Percentiles rank a stretch among this genome's conserved stretches.
phyloP scores from a whole-genome alignment of 1,140 invertebrate species.

The Thaumetopoea pityocampa region DNA sequence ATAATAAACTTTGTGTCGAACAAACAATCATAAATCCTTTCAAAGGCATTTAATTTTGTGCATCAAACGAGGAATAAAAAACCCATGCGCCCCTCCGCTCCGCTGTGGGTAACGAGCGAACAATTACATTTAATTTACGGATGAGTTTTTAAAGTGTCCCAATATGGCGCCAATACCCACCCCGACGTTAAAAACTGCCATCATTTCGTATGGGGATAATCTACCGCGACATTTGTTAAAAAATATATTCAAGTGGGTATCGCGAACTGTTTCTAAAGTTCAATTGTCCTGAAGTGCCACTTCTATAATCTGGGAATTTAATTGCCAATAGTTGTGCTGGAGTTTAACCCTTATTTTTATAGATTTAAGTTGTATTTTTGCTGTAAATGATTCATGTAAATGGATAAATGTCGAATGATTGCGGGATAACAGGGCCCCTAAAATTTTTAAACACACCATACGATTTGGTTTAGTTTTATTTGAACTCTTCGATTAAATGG shows the following conservation, averaged over 20 bases:
- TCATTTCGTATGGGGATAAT: constrained; percentile 42
- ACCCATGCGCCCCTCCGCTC: constrained; percentile 21
- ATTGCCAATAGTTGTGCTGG: background rate
- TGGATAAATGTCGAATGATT: too few species aligned
- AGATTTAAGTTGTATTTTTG: constrained; percentile 4
- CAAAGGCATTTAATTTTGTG: too few species aligned
- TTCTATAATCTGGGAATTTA: constrained; percentile 38
- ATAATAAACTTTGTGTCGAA: too few species aligned
- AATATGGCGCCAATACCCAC: constrained; percentile 45
- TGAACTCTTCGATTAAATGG: too few species aligned
- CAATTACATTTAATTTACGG: constrained; percentile 72
- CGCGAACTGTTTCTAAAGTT: constrained; percentile 52
- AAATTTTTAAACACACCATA: too few species aligned
- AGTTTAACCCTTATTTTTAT: background rate
- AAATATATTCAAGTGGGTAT: constrained; percentile 63
- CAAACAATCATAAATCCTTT: too few species aligned
- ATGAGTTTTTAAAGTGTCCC: constrained; percentile 64
- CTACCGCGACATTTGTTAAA: constrained; percentile 72
- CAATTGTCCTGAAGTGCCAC: constrained; percentile 62
- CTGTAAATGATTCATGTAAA: background rate
- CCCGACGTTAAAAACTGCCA: constrained; percentile 31
- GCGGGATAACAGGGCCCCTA: too few species aligned
- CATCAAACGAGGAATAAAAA: constrained; percentile 6
- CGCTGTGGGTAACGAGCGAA: constrained; percentile 52
- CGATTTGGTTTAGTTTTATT: too few species aligned